These are phyloP conservation scores for Ciona savignyi DNA, from an alignment of 23 tunicate species.

Conservation along the genomic window DNA sequence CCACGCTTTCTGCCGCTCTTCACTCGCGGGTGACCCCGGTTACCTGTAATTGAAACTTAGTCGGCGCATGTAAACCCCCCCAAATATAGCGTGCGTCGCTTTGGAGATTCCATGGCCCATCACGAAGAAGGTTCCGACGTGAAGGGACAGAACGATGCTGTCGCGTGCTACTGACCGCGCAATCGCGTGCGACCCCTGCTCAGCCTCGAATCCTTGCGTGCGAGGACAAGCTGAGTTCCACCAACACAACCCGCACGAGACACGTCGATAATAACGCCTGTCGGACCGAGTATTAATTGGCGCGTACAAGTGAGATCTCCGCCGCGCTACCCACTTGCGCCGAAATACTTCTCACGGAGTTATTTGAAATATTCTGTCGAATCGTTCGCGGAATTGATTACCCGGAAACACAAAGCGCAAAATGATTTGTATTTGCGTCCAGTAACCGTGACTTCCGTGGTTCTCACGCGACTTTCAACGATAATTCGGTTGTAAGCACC, in stretches of 20 bases:
- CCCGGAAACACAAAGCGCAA: neutral
- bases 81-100: neutral
- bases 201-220: neutral
- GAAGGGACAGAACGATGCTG: neutral
- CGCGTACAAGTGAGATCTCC: neutral
- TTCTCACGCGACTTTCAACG: neutral
- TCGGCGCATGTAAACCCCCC: neutral
- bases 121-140: neutral
- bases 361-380: no score
- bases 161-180: constrained; percentile 13
- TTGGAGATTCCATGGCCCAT: neutral
- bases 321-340: neutral
- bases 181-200: constrained; percentile 15
- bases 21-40: neutral
- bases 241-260: neutral
- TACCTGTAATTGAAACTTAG: neutral
- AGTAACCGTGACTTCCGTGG: neutral
- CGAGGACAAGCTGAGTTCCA: neutral
- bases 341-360: no score
- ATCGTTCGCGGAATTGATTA: no score
- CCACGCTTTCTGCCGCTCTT: neutral
- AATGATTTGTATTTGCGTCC: neutral
- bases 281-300: neutral
- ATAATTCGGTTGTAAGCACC: no score
- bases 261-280: neutral